Evolutionary conservation across 2,888 invertebrate genomes (phyloP).

Genomic region (Eilema griseolum): DNA sequence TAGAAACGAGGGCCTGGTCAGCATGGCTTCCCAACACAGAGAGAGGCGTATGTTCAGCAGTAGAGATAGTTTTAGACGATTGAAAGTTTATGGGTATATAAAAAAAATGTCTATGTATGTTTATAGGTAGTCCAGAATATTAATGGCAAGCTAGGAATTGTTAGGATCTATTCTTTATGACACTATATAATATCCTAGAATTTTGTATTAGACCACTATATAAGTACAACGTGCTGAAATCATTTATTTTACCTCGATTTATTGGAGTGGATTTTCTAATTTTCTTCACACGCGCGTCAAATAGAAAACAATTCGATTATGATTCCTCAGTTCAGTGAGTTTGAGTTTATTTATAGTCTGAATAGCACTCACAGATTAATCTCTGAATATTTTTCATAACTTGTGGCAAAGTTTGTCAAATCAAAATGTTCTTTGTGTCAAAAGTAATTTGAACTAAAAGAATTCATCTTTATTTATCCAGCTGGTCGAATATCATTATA

Average conservation of each 20-base stretch:
- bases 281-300: background rate
- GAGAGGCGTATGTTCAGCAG: no score
- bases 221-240: background rate
- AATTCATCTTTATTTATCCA: background rate
- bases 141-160: no score
- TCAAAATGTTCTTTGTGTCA: background rate
- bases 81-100: no score
- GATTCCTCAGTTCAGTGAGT: background rate
- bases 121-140: no score
- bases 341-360: background rate
- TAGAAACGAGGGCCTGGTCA: no score
- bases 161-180: background rate
- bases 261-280: background rate
- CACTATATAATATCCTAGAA: no score
- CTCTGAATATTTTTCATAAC: background rate
- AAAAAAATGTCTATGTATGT: no score
- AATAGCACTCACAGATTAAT: background rate
- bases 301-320: background rate
- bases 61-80: no score
- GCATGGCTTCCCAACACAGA: no score
- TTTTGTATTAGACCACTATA: background rate
- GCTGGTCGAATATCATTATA: background rate
- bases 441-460: conserved; percentile 1
- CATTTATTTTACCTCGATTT: background rate
- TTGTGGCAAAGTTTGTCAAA: background rate